Conservation (phyloP, 2,113 vertebrate species). For the Tinamus guttatus region DNA sequence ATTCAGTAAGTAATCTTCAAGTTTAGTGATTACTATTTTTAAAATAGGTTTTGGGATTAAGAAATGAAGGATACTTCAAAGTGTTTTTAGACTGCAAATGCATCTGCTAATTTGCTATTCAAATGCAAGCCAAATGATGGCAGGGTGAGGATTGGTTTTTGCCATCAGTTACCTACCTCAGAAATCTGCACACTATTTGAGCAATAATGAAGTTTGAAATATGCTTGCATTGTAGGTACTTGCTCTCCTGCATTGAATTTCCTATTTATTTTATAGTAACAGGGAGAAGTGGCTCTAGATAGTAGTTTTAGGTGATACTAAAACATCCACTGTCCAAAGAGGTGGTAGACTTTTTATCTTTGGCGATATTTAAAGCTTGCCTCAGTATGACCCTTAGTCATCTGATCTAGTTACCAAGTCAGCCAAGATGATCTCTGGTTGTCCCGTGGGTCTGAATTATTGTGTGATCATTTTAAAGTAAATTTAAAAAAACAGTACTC, state of each 20-base stretch:
- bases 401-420: not conserved
- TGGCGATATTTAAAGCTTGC: not conserved
- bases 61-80: not conserved
- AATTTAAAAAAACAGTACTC: not conserved
- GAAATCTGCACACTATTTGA: not conserved
- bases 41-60: not conserved
- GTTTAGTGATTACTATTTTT: not conserved
- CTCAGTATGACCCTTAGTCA: not conserved
- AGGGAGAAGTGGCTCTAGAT: not conserved
- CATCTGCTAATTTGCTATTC: not conserved
- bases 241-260: not conserved
- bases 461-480: not conserved
- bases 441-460: not conserved
- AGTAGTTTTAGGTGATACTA: not conserved
- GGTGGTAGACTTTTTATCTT: not conserved
- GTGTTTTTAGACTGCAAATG: not conserved
- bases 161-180: not conserved
- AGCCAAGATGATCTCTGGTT: not conserved
- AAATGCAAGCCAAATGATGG: not conserved
- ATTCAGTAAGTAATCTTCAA: constrained; percentile 78
- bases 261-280: not conserved
- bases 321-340: not conserved
- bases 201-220: not conserved
- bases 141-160: not conserved
- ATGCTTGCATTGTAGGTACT: no score